A percentile compares a stretch with the other conserved stretches of the same genome.
These are phyloP conservation scores for Sepiola atlantica DNA, from an alignment of 2,888 invertebrate genomes.

Conservation along the genomic window DNA sequence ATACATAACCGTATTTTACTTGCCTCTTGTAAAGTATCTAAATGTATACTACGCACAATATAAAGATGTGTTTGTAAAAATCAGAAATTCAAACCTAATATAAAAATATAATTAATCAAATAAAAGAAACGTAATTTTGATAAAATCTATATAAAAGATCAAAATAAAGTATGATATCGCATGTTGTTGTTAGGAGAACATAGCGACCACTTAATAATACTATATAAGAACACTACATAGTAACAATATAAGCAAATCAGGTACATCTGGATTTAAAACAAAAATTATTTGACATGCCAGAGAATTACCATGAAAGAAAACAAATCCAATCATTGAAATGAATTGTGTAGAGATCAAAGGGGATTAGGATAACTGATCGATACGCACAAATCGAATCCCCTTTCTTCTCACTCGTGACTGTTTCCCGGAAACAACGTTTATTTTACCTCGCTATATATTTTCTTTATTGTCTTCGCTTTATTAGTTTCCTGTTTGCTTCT, in stretches of 20 bases:
- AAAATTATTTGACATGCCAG: not conserved
- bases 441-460: not conserved
- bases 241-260: not conserved
- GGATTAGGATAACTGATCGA: not conserved
- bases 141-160: too few relatives aligned
- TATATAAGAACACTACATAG: not conserved
- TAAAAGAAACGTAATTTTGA: too few relatives aligned
- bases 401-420: not conserved
- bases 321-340: too few relatives aligned
- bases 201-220: not conserved
- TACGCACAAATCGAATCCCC: not conserved
- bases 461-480: not conserved
- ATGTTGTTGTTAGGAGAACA: not conserved
- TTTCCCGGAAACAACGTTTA: not conserved
- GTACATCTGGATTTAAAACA: not conserved
- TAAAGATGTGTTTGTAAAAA: too few relatives aligned
- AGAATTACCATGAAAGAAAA: not conserved
- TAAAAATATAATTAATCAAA: too few relatives aligned
- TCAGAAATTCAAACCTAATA: too few relatives aligned
- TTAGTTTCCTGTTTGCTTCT: not conserved
- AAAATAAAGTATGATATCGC: too few relatives aligned
- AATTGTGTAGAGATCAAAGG: not conserved
- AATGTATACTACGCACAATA: too few relatives aligned
- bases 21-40: too few relatives aligned
- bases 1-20: too few relatives aligned